Percentiles rank a stretch among this genome's conserved stretches.
Conservation (phyloP, 2,113 vertebrate species). For the Cavia porcellus region DNA sequence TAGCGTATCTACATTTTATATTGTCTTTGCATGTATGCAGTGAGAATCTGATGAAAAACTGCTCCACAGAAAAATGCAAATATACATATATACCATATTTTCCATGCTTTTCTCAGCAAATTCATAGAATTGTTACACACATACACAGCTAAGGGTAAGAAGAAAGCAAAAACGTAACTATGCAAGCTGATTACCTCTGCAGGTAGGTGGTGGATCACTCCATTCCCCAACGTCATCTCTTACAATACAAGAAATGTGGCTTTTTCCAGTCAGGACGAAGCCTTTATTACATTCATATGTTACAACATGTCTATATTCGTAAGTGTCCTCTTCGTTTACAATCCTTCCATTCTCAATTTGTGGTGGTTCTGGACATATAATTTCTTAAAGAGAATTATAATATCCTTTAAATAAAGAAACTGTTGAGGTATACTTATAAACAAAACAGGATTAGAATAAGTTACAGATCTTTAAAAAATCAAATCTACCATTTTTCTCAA, state of each 20-base stretch:
- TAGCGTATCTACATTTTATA: not conserved
- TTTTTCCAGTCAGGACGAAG: conserved; percentile 44
- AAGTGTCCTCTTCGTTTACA: not conserved
- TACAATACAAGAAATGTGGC: not conserved
- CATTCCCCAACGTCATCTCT: not conserved
- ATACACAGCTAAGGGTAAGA: not conserved
- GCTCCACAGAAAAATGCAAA: not conserved
- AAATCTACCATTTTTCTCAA: conserved; percentile 10
- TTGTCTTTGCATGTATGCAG: not conserved
- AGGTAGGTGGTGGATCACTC: conserved; percentile 52
- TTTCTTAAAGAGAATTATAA: conserved; percentile 67
- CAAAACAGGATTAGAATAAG: not conserved
- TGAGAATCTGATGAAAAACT: not conserved
- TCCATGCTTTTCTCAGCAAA: conserved; percentile 9
- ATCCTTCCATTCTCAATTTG: conserved; percentile 17
- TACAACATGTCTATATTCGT: not conserved
- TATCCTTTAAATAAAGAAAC: conserved; percentile 25
- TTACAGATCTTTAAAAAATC: not conserved
- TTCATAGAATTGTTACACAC: not conserved
- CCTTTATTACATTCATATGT: not conserved
- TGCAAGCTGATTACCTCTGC: conserved; percentile 57
- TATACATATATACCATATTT: not conserved
- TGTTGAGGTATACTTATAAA: not conserved
- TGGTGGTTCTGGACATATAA: conserved; percentile 63
- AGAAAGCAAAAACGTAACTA: not conserved